These are phyloP conservation scores for Cygnus atratus DNA, from an alignment of 2,113 vertebrate species.

Conservation along the genomic window DNA sequence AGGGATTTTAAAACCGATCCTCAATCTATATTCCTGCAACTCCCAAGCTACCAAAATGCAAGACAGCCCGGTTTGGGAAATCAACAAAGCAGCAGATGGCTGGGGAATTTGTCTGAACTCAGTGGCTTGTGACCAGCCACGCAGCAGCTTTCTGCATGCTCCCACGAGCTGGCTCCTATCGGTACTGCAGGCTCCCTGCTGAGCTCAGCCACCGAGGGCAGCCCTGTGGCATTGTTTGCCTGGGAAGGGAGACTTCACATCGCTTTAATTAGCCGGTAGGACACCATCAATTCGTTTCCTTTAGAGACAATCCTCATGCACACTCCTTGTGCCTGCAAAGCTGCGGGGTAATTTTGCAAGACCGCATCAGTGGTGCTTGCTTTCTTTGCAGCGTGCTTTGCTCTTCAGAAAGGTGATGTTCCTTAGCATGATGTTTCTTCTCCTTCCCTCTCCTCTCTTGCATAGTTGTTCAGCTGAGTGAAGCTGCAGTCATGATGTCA, in stretches of 20 bases:
- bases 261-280: not conserved
- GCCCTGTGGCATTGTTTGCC: not conserved
- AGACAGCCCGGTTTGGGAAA: not conserved
- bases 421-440: not conserved
- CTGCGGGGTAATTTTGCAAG: not conserved
- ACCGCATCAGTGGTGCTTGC: not conserved
- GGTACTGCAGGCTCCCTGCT: not conserved
- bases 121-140: not conserved
- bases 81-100: not conserved
- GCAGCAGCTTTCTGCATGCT: not conserved
- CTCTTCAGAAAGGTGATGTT: not conserved
- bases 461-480: not conserved
- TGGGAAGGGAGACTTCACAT: not conserved
- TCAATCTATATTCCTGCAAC: not conserved
- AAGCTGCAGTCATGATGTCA: accelerated
- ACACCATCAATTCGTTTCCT: not conserved
- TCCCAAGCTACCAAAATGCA: not conserved
- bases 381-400: not conserved
- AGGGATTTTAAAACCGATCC: not conserved
- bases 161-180: not conserved
- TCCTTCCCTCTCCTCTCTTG: not conserved
- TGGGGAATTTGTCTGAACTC: not conserved
- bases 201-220: not conserved
- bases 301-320: accelerated
- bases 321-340: not conserved